Conservation (phyloP, 2,888 invertebrate species). For the Drosophila sordidula region DNA sequence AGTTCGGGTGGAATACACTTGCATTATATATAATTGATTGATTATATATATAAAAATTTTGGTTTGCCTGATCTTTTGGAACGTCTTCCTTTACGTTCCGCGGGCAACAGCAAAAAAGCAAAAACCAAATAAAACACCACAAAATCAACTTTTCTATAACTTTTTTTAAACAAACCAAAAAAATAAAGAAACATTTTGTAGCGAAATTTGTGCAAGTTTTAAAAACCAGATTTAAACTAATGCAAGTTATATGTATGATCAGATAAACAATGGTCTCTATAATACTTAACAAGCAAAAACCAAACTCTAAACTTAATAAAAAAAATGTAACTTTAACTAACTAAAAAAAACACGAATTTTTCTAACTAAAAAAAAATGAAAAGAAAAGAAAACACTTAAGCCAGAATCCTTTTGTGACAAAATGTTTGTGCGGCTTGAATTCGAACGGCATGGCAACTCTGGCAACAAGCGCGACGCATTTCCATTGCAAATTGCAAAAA, state of each 20-base stretch:
- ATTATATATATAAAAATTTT: slow-evolving; percentile 42
- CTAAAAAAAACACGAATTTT: slow-evolving; percentile 69
- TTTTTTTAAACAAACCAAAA: slow-evolving; percentile 72
- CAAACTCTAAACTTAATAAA: slow-evolving; percentile 80
- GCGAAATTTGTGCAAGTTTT: slow-evolving; percentile 80
- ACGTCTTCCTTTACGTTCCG: slow-evolving; percentile 29
- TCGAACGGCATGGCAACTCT: slow-evolving; percentile 31
- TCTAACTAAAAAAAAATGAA: slow-evolving; percentile 57
- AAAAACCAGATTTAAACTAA: slow-evolving; percentile 55
- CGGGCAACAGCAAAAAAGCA: slow-evolving; percentile 54
- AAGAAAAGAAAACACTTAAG: slow-evolving; percentile 20
- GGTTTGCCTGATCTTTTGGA: slow-evolving; percentile 73
- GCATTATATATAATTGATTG: slow-evolving; percentile 45
- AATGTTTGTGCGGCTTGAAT: slow-evolving; percentile 15
- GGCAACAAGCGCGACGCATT: slow-evolving; percentile 38
- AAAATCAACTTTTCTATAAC: slow-evolving; percentile 78
- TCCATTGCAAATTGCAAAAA: slow-evolving; percentile 61
- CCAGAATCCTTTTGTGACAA: slow-evolving; percentile 28
- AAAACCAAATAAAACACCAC: slow-evolving; percentile 59
- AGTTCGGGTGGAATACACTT: slow-evolving; percentile 39
- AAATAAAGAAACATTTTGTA: slow-evolving; percentile 62
- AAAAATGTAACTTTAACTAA: slow-evolving; percentile 36
- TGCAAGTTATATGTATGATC: slow-evolving; percentile 54
- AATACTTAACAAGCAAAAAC: slow-evolving; percentile 65
- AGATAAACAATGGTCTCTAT: slow-evolving; percentile 38